A percentile compares a stretch with the other conserved stretches of the same genome.
Evolutionary conservation across 37 sponge, comb jelly and placozoan genomes (phyloP).

Genomic region (Petrosia ficiformis): DNA sequence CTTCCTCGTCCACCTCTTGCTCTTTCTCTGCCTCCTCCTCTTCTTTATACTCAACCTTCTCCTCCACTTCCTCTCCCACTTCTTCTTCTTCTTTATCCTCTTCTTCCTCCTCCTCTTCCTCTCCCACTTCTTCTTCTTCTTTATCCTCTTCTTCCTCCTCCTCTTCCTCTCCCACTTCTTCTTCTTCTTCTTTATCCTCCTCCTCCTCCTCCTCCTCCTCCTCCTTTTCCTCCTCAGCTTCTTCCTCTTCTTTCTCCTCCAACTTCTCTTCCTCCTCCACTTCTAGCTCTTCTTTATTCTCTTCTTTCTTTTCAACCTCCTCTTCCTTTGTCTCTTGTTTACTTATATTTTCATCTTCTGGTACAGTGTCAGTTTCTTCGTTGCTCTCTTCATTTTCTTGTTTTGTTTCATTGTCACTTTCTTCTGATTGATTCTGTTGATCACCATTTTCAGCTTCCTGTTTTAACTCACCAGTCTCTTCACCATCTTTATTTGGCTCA

Average conservation of each 20-base stretch:
- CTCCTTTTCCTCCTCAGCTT: background rate
- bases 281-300: background rate
- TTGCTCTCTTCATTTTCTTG: conserved; percentile 9
- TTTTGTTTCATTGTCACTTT: background rate
- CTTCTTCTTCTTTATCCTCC: background rate
- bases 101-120: conserved; percentile 6
- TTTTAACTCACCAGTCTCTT: background rate
- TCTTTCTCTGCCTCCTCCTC: background rate
- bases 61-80: conserved; percentile 4
- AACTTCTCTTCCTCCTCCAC: background rate
- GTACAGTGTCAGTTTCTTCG: background rate
- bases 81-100: background rate
- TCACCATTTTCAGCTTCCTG: background rate
- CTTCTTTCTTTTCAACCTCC: conserved; percentile 10
- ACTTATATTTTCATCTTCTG: conserved; percentile 9
- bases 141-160: conserved; percentile 2
- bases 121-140: background rate
- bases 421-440: conserved; percentile 2
- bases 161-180: conserved; percentile 8
- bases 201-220: conserved; percentile 9
- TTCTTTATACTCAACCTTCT: conserved; percentile 5
- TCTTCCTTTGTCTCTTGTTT: background rate
- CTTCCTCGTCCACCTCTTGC: conserved; percentile 1
- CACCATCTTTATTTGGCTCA: conserved; percentile 14
- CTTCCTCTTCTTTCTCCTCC: conserved; percentile 12